Evolutionary conservation across 2,797 vertebrate genomes (phyloP).

Genomic region (Amniataba percoides): DNA sequence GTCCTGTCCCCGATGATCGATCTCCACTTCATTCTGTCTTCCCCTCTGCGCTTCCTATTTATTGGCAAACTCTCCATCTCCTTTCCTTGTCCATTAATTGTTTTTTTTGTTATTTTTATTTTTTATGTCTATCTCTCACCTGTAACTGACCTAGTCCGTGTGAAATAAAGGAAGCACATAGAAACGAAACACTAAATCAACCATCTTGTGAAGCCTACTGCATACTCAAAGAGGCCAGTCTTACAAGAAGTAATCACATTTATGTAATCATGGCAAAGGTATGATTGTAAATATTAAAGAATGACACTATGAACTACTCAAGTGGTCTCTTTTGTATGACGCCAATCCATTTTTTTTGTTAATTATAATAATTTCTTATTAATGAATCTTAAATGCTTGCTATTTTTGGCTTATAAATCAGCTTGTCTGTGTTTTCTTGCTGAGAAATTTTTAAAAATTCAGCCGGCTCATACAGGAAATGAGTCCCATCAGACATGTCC

Average conservation of each 20-base stretch:
- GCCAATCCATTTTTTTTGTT: not conserved
- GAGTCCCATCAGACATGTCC: not conserved
- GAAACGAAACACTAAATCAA: conserved; percentile 38
- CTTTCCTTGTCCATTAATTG: conserved; percentile 8
- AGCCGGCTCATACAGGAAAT: not conserved
- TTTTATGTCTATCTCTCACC: conserved; percentile 17
- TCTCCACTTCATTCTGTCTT: conserved; percentile 14
- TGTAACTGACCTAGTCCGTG: conserved; percentile 36
- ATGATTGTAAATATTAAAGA: conserved; percentile 78
- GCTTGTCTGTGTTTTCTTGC: not conserved
- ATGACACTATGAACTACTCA: conserved; percentile 39
- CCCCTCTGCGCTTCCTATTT: not conserved
- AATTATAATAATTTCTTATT: not conserved
- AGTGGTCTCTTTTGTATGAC: conserved; percentile 20
- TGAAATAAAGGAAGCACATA: conserved; percentile 57
- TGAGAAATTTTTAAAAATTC: not conserved
- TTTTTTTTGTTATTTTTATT: conserved; percentile 6
- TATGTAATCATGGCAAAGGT: conserved; percentile 65
- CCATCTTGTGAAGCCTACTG: conserved; percentile 35
- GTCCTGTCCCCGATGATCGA: conserved; percentile 5
- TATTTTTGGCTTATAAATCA: not conserved
- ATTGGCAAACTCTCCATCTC: not conserved
- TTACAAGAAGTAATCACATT: conserved; percentile 43
- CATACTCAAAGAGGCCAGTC: conserved; percentile 44
- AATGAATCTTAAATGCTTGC: not conserved